Conservation (phyloP, 2,888 invertebrate species). For the Crioceris asparagi region DNA sequence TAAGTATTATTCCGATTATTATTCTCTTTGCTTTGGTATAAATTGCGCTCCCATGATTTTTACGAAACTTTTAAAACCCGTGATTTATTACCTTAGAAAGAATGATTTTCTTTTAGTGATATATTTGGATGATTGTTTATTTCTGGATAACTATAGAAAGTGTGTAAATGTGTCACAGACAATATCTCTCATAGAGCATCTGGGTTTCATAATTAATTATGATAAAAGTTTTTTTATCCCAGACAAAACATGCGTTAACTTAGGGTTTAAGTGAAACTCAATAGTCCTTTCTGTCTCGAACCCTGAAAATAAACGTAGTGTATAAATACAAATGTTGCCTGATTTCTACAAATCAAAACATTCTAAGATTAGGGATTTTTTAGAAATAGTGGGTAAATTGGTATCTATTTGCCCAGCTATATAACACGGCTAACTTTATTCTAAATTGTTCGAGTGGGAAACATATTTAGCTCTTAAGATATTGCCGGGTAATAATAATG, state of each 20-base stretch:
- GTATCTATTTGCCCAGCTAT: slow-evolving; percentile 19
- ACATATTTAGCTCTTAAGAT: slow-evolving; percentile 8
- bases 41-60: slow-evolving; percentile 19
- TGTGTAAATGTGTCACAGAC: slow-evolving; percentile 9
- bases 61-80: slow-evolving; percentile 23
- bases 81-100: too few species aligned
- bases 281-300: slow-evolving; percentile 2
- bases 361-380: slow-evolving; percentile 17
- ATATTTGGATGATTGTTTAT: too few species aligned
- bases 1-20: slow-evolving; percentile 20
- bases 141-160: too few species aligned
- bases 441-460: slow-evolving; percentile 12
- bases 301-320: neutral
- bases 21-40: slow-evolving; percentile 18
- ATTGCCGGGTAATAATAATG: too few species aligned
- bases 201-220: neutral
- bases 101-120: too few species aligned
- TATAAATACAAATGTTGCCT: neutral
- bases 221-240: slow-evolving; percentile 8
- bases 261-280: too few species aligned
- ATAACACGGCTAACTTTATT: slow-evolving; percentile 14
- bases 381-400: slow-evolving; percentile 14
- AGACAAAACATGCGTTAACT: slow-evolving; percentile 12
- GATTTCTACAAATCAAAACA: neutral
- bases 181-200: slow-evolving; percentile 7